A percentile compares a stretch with the other conserved stretches of the same genome.
These are phyloP conservation scores for Drosophila albomicans DNA, from an alignment of 1,140 invertebrate species.

Conservation along the genomic window DNA sequence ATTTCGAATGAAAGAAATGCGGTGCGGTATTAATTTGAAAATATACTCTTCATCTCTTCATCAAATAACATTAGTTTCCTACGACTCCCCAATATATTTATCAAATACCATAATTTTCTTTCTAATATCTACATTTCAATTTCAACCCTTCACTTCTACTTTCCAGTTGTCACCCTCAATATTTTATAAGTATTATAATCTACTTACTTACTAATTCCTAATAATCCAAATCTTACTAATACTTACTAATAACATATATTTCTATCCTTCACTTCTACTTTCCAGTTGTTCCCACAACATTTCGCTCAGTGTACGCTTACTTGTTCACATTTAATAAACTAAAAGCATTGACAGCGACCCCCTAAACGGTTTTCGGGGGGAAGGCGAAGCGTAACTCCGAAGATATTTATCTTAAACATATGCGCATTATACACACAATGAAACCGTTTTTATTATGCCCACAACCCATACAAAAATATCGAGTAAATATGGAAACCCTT, in stretches of 20 bases:
- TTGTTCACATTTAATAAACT: constrained; percentile 72
- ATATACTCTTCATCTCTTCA: too few species aligned
- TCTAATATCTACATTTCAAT: too few species aligned
- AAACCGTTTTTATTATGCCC: constrained; percentile 63
- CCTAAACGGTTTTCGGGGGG: constrained; percentile 6
- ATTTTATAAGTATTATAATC: too few species aligned
- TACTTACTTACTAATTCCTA: too few species aligned
- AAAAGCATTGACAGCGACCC: constrained; percentile 66
- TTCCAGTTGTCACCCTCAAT: too few species aligned
- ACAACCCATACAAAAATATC: constrained; percentile 45
- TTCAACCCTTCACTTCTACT: too few species aligned
- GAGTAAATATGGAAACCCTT: constrained; percentile 48
- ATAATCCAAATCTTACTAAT: too few species aligned
- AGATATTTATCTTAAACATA: constrained; percentile 82
- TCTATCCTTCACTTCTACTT: not conserved
- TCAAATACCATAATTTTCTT: too few species aligned
- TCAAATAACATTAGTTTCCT: too few species aligned
- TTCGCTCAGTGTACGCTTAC: constrained; percentile 45
- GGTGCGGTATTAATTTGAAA: too few species aligned
- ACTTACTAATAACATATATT: not conserved
- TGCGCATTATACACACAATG: constrained; percentile 62
- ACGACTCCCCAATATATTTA: too few species aligned
- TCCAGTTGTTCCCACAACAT: not conserved
- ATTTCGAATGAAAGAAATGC: too few species aligned
- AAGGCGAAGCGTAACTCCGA: constrained; percentile 33